Evolutionary conservation across 2,797 vertebrate genomes (phyloP).

Genomic region (Diplodus sargus): DNA sequence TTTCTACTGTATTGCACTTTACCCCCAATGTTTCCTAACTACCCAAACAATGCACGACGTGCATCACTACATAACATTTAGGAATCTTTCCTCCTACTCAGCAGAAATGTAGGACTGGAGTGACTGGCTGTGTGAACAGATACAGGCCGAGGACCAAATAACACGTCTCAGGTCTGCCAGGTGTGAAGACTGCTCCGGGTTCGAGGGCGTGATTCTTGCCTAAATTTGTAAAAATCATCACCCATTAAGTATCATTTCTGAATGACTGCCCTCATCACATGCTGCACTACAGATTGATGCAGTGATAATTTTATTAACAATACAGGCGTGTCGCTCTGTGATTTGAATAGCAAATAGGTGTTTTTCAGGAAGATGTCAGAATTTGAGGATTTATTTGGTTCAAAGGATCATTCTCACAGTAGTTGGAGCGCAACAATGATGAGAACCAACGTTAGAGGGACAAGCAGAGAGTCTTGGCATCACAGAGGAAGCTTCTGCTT

Average conservation of each 20-base stretch:
- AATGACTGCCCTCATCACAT: not conserved
- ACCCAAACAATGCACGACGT: constrained; percentile 22
- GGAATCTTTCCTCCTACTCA: constrained; percentile 24
- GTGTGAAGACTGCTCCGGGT: not conserved
- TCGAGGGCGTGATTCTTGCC: not conserved
- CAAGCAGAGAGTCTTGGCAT: not conserved
- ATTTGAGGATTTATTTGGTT: constrained; percentile 6
- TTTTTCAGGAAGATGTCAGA: constrained; percentile 4
- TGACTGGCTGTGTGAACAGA: not conserved
- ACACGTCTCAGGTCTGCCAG: not conserved
- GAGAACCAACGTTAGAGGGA: not conserved
- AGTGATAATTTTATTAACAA: not conserved
- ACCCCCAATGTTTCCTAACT: constrained; percentile 23
- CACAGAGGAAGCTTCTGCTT: constrained; percentile 6
- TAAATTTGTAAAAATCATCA: not conserved
- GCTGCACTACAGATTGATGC: not conserved
- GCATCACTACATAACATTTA: constrained; percentile 28
- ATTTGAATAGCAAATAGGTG: constrained; percentile 33
- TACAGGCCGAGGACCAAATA: constrained; percentile 21
- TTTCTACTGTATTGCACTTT: constrained; percentile 62
- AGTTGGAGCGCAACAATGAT: not conserved
- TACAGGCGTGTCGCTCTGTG: not conserved
- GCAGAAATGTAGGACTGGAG: constrained; percentile 33
- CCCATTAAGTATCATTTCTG: not conserved
- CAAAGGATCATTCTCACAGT: not conserved